Evolutionary conservation across 2,797 vertebrate genomes (phyloP).

Genomic region (Enteromius thamalakanensis): DNA sequence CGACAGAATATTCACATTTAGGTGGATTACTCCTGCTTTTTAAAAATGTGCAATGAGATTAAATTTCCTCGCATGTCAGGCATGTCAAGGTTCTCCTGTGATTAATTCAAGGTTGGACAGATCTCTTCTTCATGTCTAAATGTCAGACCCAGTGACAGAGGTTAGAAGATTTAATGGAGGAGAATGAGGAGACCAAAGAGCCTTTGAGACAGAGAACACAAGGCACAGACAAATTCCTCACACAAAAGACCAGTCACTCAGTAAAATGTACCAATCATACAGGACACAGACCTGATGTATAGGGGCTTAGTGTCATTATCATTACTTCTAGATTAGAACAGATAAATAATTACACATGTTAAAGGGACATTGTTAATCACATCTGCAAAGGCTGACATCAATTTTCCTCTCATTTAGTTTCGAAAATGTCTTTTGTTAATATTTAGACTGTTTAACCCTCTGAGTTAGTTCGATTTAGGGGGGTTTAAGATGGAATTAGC

Average conservation of each 20-base stretch:
- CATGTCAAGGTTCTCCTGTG: background rate
- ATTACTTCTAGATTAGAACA: slow-evolving; percentile 32
- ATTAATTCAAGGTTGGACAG: slow-evolving; percentile 32
- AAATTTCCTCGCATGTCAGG: slow-evolving; percentile 13
- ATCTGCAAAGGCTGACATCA: slow-evolving; percentile 39
- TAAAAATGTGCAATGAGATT: slow-evolving; percentile 3
- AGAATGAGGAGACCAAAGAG: slow-evolving; percentile 43
- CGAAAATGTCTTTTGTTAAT: slow-evolving; percentile 45
- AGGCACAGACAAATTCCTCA: slow-evolving; percentile 18
- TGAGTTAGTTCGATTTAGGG: slow-evolving; percentile 55
- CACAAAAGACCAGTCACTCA: slow-evolving; percentile 17
- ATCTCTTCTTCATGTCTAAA: slow-evolving; percentile 22
- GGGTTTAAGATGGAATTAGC: slow-evolving; percentile 42
- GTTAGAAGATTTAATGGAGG: slow-evolving; percentile 42
- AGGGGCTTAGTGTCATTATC: slow-evolving; percentile 29
- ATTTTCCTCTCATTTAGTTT: slow-evolving; percentile 39
- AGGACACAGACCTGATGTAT: slow-evolving; percentile 47
- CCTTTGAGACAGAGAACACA: slow-evolving; percentile 16
- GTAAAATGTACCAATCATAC: slow-evolving; percentile 35
- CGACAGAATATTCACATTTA: background rate
- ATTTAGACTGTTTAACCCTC: slow-evolving; percentile 63
- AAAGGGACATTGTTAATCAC: slow-evolving; percentile 59
- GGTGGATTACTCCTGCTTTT: background rate
- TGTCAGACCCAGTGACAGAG: slow-evolving; percentile 9
- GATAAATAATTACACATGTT: slow-evolving; percentile 48